These are phyloP conservation scores for Octopus sinensis DNA, from an alignment of 1,140 invertebrate species.

Conservation along the genomic window DNA sequence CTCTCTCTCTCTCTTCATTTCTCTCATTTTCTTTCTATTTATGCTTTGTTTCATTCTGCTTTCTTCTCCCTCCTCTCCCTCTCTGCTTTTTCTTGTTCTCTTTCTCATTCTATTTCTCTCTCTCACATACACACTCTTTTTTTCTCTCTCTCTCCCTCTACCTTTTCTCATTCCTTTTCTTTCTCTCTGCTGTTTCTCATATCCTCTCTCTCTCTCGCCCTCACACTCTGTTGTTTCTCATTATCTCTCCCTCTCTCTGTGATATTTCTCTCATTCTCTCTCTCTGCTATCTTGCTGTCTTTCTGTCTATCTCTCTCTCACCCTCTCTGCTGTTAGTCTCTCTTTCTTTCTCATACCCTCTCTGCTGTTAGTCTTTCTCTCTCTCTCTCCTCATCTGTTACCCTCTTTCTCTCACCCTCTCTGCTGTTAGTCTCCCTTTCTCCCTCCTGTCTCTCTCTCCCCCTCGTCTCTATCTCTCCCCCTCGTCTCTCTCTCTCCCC, in stretches of 20 bases:
- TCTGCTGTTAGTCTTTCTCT: background rate
- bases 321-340: background rate
- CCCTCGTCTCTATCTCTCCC: background rate
- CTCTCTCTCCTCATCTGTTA: background rate
- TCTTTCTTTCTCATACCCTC: background rate
- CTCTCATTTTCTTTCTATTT: background rate
- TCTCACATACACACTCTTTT: background rate
- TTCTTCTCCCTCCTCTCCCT: background rate
- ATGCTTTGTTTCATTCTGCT: background rate
- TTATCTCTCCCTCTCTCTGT: background rate
- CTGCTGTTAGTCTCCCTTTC: background rate
- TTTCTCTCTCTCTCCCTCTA: background rate
- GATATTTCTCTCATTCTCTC: background rate
- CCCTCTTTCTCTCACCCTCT: background rate
- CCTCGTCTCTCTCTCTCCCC: background rate
- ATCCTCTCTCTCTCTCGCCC: background rate
- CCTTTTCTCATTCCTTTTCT: background rate
- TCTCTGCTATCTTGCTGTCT: background rate
- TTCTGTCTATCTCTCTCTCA: background rate
- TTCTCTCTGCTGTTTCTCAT: background rate
- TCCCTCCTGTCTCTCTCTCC: background rate
- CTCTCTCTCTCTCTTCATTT: background rate
- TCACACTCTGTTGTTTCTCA: background rate
- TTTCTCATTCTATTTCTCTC: background rate
- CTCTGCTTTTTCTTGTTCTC: background rate